These are phyloP conservation scores for Platygyra sinensis DNA, from an alignment of 64 coral and sea anemone genomes.

Conservation along the genomic window DNA sequence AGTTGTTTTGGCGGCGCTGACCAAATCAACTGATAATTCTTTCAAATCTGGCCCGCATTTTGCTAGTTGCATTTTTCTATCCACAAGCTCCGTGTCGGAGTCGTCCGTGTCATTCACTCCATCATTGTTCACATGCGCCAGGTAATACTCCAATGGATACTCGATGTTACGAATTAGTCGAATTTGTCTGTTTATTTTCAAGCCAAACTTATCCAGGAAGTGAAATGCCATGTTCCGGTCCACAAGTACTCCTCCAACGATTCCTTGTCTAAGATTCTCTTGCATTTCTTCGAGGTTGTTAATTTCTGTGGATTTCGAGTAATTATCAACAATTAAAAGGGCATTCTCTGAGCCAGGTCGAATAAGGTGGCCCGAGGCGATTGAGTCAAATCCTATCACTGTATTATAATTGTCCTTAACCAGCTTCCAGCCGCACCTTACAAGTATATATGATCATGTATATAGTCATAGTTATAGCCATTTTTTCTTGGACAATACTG, in stretches of 20 bases:
- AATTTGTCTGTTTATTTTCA: conserved; percentile 29
- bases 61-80: background rate
- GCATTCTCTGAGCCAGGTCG: too few species aligned
- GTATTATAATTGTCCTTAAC: too few species aligned
- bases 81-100: background rate
- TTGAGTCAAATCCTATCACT: too few species aligned
- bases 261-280: background rate
- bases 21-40: background rate
- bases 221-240: conserved; percentile 33
- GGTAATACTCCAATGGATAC: conserved; percentile 30
- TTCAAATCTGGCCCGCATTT: background rate
- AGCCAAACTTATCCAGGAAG: conserved; percentile 13
- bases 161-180: conserved; percentile 33
- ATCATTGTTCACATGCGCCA: background rate
- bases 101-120: background rate
- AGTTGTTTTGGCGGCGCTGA: background rate
- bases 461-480: too few species aligned
- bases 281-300: conserved; percentile 39
- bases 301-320: background rate
- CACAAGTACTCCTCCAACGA: conserved; percentile 28
- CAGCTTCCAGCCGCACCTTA: too few species aligned
- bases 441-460: too few species aligned
- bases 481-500: too few species aligned
- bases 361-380: too few species aligned
- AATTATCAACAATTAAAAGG: background rate